Conservation (phyloP, 2,888 invertebrate species). For the Chaetoderma sp. region DNA sequence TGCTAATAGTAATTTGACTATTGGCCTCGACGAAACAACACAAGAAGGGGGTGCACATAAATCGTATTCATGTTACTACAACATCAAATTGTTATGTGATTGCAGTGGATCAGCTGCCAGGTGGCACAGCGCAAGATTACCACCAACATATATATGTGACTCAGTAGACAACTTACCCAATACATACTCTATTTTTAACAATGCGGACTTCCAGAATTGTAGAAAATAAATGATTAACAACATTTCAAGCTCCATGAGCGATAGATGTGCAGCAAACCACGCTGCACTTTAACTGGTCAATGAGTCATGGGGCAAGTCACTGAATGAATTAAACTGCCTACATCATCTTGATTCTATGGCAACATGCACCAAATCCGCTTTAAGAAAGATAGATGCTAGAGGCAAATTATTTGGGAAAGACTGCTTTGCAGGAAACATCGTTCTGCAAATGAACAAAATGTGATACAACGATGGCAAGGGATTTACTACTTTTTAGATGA, state of each 20-base stretch:
- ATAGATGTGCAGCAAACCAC: slow-evolving; percentile 29
- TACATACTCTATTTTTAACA: slow-evolving; percentile 7
- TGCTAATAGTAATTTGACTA: slow-evolving; percentile 17
- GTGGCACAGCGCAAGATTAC: slow-evolving; percentile 36
- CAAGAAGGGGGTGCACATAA: slow-evolving; percentile 34
- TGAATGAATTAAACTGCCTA: slow-evolving; percentile 30
- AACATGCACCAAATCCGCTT: slow-evolving; percentile 9
- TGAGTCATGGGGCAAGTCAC: slow-evolving; percentile 16
- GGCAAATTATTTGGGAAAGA: slow-evolving; percentile 31
- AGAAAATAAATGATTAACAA: slow-evolving; percentile 18
- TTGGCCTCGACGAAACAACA: slow-evolving; percentile 34
- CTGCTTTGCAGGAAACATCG: slow-evolving; percentile 30
- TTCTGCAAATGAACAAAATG: slow-evolving; percentile 34
- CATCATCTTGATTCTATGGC: slow-evolving; percentile 21
- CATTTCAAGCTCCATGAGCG: slow-evolving; percentile 29
- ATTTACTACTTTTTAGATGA: slow-evolving; percentile 24
- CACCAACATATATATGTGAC: slow-evolving; percentile 18
- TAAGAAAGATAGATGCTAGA: slow-evolving; percentile 15
- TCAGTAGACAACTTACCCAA: slow-evolving; percentile 21
- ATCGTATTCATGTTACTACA: slow-evolving; percentile 29
- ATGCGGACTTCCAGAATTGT: slow-evolving; percentile 4
- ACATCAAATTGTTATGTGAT: slow-evolving; percentile 13
- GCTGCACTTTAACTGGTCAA: slow-evolving; percentile 1
- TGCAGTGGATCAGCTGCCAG: slow-evolving; percentile 31
- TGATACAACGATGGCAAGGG: slow-evolving; percentile 35